Conservation (phyloP, 2,888 invertebrate genomes). For the Slavum lentiscoides region DNA sequence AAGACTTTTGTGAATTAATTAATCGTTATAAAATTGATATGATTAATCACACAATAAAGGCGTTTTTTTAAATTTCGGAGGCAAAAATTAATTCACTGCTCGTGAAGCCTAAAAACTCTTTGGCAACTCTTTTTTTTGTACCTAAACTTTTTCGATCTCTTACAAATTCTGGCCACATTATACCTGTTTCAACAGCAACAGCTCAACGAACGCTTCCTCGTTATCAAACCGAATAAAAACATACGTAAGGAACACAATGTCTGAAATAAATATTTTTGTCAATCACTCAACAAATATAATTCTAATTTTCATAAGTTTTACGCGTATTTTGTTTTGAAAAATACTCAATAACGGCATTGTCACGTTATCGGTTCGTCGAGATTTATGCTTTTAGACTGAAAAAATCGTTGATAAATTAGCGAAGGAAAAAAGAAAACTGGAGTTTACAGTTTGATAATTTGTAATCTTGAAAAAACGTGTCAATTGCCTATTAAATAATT, state of each 20-base stretch:
- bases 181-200: neutral
- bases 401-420: neutral
- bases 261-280: constrained; percentile 7
- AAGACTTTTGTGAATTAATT: constrained; percentile 17
- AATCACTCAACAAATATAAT: neutral
- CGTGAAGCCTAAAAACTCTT: neutral
- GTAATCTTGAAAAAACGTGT: too few relatives aligned
- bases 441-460: neutral
- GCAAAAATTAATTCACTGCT: neutral
- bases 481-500: too few relatives aligned
- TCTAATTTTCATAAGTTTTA: neutral
- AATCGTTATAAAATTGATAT: neutral
- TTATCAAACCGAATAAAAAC: too few relatives aligned
- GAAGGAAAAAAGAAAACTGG: neutral
- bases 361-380: neutral
- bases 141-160: neutral
- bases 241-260: neutral
- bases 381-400: too few relatives aligned
- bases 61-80: neutral
- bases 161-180: constrained; percentile 8
- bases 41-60: neutral
- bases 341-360: neutral
- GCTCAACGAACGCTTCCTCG: neutral
- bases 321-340: neutral
- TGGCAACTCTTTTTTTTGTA: neutral